These are phyloP conservation scores for Pangasius mekongensis DNA, from an alignment of 2,797 vertebrate genomes.

Conservation along the genomic window DNA sequence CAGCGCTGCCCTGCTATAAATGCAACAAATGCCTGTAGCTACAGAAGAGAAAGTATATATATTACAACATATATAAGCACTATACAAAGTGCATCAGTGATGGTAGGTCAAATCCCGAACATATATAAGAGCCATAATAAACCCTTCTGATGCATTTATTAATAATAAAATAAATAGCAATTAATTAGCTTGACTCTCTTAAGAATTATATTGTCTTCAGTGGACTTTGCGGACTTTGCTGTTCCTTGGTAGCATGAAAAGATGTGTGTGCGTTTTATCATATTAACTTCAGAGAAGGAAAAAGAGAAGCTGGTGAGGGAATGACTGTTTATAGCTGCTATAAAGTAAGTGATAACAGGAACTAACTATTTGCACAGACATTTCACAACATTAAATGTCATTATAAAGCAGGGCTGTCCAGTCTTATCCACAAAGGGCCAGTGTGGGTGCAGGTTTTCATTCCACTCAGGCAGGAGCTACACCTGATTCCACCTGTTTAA, in stretches of 20 bases:
- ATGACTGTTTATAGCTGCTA: background rate
- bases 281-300: background rate
- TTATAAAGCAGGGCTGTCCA: background rate
- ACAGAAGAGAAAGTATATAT: constrained; percentile 44
- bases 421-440: no score
- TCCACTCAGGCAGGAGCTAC: no score
- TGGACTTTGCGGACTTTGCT: background rate
- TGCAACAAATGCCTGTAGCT: constrained; percentile 88
- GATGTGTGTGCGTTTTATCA: no score
- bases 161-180: background rate
- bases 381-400: background rate
- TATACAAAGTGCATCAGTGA: background rate
- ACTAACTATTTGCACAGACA: background rate
- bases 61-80: background rate
- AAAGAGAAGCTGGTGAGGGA: background rate
- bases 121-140: background rate
- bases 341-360: background rate
- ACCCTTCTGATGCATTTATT: background rate
- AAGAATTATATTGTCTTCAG: constrained; percentile 79
- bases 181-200: constrained; percentile 10
- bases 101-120: background rate
- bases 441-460: no score
- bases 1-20: constrained; percentile 89
- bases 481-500: no score
- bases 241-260: background rate